Evolutionary conservation across 2,797 vertebrate species (phyloP).

Genomic region (Pogoniulus pusillus): DNA sequence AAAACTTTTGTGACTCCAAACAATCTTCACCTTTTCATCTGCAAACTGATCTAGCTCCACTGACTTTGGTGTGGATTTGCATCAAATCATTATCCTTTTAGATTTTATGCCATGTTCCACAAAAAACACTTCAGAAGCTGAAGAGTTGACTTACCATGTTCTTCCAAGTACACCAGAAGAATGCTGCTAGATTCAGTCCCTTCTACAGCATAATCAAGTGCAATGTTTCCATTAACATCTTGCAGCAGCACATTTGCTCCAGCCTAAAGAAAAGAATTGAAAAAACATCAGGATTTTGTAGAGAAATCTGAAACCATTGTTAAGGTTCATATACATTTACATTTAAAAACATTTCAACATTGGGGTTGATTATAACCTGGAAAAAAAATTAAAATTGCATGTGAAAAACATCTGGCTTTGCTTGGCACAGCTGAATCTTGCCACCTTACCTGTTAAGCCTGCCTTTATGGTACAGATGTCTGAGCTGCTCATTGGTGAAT

Average conservation of each 20-base stretch:
- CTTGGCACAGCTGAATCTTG: background rate
- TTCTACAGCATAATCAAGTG: conserved; percentile 89
- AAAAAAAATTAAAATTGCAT: background rate
- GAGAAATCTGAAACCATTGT: background rate
- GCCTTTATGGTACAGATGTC: background rate
- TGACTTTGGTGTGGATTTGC: background rate
- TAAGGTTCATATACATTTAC: background rate
- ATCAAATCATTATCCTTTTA: background rate
- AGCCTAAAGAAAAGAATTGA: conserved; percentile 74
- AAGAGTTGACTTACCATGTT: conserved; percentile 83
- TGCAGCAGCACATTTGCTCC: conserved; percentile 91
- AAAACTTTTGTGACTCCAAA: background rate
- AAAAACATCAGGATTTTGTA: background rate
- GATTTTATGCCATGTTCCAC: background rate
- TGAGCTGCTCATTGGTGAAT: background rate
- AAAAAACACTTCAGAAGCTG: background rate
- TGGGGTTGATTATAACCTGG: background rate
- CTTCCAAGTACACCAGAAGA: conserved; percentile 88
- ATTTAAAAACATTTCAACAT: background rate
- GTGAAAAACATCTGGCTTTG: background rate
- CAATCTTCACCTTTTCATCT: background rate
- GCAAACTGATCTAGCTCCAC: background rate
- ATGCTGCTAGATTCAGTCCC: conserved; percentile 89
- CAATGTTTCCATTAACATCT: conserved; percentile 89
- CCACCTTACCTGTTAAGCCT: background rate